Evolutionary conservation across 2,888 invertebrate genomes (phyloP).

Genomic region (Flabesymbios commensalis): DNA sequence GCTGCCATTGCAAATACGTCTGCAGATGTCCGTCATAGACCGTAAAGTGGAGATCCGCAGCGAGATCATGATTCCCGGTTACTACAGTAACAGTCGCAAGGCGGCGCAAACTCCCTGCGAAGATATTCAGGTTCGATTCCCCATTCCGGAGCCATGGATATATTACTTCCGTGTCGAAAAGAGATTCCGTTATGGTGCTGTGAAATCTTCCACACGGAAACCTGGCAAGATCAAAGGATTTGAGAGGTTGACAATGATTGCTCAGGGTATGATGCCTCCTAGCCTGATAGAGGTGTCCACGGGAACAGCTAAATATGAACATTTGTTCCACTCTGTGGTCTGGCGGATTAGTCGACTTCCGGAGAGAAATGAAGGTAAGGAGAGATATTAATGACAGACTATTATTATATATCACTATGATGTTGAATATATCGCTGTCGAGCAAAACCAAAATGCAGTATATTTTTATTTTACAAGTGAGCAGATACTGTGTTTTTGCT

Average conservation of each 20-base stretch:
- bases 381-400: neutral
- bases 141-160: slow-evolving; percentile 99
- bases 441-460: too few relatives aligned
- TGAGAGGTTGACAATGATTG: slow-evolving; percentile 59
- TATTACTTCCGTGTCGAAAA: slow-evolving; percentile 98
- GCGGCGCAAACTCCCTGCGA: slow-evolving; percentile 75
- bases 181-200: slow-evolving; percentile 95
- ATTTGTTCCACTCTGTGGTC: slow-evolving; percentile 94
- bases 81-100: slow-evolving; percentile 91
- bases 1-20: slow-evolving; percentile 91
- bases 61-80: slow-evolving; percentile 95
- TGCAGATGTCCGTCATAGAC: slow-evolving; percentile 68
- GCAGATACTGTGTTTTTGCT: too few relatives aligned
- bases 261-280: slow-evolving; percentile 54
- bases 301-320: slow-evolving; percentile 95
- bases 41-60: slow-evolving; percentile 88
- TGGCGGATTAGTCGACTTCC: slow-evolving; percentile 98
- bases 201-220: slow-evolving; percentile 79
- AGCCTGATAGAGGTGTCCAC: slow-evolving; percentile 71
- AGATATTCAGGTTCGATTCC: slow-evolving; percentile 88
- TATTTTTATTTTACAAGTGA: too few relatives aligned
- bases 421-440: too few relatives aligned
- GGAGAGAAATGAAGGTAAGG: slow-evolving; percentile 93
- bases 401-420: neutral
- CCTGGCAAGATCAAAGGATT: slow-evolving; percentile 67